Conservation (phyloP, 2,888 invertebrate genomes). For the Nomada fucata region DNA sequence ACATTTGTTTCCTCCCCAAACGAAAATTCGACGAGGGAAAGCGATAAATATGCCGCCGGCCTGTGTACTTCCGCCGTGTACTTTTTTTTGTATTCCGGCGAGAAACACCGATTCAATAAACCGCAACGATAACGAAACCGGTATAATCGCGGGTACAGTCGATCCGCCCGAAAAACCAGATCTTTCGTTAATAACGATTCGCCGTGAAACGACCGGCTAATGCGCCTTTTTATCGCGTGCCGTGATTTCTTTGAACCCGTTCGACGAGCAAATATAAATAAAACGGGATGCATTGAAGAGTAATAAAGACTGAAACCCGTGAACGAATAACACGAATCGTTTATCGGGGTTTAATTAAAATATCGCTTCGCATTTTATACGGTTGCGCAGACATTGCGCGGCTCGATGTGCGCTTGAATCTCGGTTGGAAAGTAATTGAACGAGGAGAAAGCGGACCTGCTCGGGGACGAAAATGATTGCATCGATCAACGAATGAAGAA, state of each 20-base stretch:
- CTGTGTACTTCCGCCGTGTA: not conserved
- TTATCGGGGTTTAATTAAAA: slow-evolving; percentile 42
- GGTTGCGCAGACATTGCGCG: not conserved
- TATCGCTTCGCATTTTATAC: slow-evolving; percentile 31
- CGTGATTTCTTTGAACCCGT: too few relatives aligned
- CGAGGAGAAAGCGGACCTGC: too few relatives aligned
- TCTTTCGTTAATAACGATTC: not conserved
- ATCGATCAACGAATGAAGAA: too few relatives aligned
- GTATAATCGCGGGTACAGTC: not conserved
- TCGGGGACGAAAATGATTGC: too few relatives aligned
- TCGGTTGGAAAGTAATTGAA: not conserved
- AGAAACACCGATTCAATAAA: not conserved
- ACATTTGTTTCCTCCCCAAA: not conserved
- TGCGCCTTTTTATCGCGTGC: too few relatives aligned
- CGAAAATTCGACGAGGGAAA: not conserved
- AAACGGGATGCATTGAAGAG: too few relatives aligned
- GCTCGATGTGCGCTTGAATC: slow-evolving; percentile 2
- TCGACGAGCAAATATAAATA: not conserved
- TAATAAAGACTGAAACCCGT: not conserved
- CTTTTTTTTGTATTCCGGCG: not conserved
- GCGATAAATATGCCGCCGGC: not conserved
- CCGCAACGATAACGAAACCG: not conserved
- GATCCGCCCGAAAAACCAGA: not conserved
- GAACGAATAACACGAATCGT: not conserved
- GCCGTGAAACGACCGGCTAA: too few relatives aligned